A percentile compares a stretch with the other conserved stretches of the same genome.
phyloP scores from a whole-genome alignment of 2,797 vertebrate species.

The Brachyrhaphis roseni region DNA sequence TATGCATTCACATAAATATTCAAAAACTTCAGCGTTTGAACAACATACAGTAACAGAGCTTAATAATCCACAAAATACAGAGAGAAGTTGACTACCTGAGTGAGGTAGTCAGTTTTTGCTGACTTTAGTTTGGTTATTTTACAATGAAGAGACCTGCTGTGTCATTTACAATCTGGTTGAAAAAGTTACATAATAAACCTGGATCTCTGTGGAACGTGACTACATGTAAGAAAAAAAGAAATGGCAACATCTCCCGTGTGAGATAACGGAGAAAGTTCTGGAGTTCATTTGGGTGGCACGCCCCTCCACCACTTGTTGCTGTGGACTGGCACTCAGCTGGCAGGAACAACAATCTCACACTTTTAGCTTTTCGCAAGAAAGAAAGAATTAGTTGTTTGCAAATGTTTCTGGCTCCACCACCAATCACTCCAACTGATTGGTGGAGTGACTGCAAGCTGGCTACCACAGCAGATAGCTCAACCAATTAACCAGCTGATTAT shows the following conservation, averaged over 20 bases:
- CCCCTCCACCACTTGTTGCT: background rate
- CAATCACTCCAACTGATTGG: background rate
- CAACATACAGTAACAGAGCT: background rate
- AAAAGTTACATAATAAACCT: background rate
- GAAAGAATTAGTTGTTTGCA: background rate
- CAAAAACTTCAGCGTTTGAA: slow-evolving; percentile 1
- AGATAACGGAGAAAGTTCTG: background rate
- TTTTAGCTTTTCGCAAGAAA: background rate
- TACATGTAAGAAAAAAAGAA: background rate
- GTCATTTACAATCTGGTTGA: background rate
- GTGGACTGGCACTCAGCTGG: background rate
- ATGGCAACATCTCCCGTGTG: background rate
- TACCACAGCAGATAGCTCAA: background rate
- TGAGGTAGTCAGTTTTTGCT: background rate
- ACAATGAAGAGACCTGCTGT: background rate
- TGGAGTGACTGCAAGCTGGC: background rate
- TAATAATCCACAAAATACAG: slow-evolving; percentile 2
- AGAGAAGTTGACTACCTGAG: background rate
- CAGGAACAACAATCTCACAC: background rate
- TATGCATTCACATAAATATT: slow-evolving; percentile 11
- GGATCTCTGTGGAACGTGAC: background rate
- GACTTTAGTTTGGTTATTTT: background rate
- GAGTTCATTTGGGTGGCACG: background rate
- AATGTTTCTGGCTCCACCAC: background rate
- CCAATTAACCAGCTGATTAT: background rate